Evolutionary conservation across 2,888 invertebrate genomes (phyloP).

Genomic region (Lydus trimaculatus): DNA sequence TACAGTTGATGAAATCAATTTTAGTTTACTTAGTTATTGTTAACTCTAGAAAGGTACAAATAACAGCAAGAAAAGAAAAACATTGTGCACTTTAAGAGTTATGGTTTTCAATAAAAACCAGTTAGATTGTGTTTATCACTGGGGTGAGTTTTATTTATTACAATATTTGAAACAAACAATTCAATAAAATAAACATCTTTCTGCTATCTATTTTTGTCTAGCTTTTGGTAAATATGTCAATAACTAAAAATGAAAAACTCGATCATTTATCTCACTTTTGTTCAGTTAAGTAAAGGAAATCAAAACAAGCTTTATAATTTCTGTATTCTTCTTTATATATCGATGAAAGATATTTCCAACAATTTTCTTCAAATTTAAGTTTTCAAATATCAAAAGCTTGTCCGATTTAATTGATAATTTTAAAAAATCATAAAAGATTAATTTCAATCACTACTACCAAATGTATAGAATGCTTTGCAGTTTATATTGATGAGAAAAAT

Average conservation of each 20-base stretch:
- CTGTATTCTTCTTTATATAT: too few relatives aligned
- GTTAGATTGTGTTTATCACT: conserved; percentile 35
- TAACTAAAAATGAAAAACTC: conserved; percentile 34
- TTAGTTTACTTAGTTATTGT: not conserved
- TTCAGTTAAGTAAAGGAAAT: conserved; percentile 37
- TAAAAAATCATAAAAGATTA: not conserved
- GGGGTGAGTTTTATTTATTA: conserved; percentile 38
- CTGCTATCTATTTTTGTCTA: conserved; percentile 34
- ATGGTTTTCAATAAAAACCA: conserved; percentile 20
- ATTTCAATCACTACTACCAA: conserved; percentile 20
- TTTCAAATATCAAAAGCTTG: too few relatives aligned
- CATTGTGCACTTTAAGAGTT: not conserved
- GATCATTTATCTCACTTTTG: conserved; percentile 42
- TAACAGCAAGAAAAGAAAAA: not conserved
- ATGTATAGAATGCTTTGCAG: conserved; percentile 3
- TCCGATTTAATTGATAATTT: too few relatives aligned
- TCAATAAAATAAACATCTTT: conserved; percentile 39
- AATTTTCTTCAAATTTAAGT: too few relatives aligned
- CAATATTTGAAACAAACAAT: conserved; percentile 40
- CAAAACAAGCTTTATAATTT: conserved; percentile 30
- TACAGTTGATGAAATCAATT: not conserved
- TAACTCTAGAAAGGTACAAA: not conserved
- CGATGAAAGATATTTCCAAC: too few relatives aligned
- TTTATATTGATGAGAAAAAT: conserved; percentile 9
- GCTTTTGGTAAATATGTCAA: conserved; percentile 10